Percentiles rank a stretch among this genome's conserved stretches.
phyloP scores from a whole-genome alignment of 2,888 invertebrate genomes.

The Subacronicta megacephala region DNA sequence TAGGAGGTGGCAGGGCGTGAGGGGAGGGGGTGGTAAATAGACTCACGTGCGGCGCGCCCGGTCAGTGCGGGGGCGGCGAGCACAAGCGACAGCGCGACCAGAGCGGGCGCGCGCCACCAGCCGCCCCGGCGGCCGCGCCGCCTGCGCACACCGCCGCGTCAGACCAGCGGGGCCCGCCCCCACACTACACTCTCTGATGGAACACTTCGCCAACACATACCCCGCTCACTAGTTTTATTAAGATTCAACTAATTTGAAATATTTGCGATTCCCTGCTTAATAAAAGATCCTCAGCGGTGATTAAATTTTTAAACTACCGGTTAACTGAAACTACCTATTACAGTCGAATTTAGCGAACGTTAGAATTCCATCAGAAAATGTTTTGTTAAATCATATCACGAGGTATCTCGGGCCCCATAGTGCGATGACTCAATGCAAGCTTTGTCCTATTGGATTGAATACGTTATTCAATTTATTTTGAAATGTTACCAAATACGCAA shows the following conservation, averaged over 20 bases:
- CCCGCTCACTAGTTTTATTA: not conserved
- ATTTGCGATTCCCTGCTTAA: not conserved
- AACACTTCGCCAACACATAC: constrained; percentile 14
- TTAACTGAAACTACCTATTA: constrained; percentile 1
- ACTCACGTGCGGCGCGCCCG: constrained; percentile 86
- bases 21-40: constrained; percentile 53
- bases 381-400: constrained; percentile 52
- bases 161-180: constrained; percentile 38
- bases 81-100: constrained; percentile 77
- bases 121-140: constrained; percentile 81
- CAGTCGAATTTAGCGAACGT: not conserved
- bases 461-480: constrained; percentile 52
- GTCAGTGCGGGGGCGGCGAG: constrained; percentile 87
- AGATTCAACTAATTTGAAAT: constrained; percentile 2
- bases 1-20: constrained; percentile 38
- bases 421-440: constrained; percentile 90
- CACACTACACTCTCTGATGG: constrained; percentile 46
- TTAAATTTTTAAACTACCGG: not conserved
- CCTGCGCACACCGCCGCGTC: constrained; percentile 79
- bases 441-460: constrained; percentile 82
- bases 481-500: constrained; percentile 58
- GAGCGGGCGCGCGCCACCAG: constrained; percentile 78
- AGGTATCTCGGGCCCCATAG: constrained; percentile 82
- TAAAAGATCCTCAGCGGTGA: not conserved
- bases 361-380: constrained; percentile 64